Base-by-base conservation (phyloP, 2,888 invertebrate species). In the Galerucella nymphaeae region DNA sequence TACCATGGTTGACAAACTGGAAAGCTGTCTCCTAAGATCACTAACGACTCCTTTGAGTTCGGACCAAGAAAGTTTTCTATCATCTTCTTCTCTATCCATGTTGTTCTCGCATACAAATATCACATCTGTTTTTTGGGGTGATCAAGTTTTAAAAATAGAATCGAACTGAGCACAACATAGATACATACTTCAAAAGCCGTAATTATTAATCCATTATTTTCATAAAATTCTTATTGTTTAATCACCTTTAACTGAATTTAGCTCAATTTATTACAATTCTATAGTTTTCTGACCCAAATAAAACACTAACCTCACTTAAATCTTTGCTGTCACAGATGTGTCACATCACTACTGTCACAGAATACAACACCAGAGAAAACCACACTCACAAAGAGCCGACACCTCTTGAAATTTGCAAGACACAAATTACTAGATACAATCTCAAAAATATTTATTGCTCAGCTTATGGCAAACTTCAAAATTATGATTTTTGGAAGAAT, bases 21-120 rank as follows among this genome's bases (percentile, higher is more conserved):
- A 93, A 72, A 96, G 85, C 82, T 94, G 93, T 79, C 94, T 91
- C 14, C 96, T 88, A 79, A 96, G 88, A 83, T 95, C 95, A 82
- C 93, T 93, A 0, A 96, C 95, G 10, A 94, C 93, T 64, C 91
- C 90, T 74, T 94, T 90, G 23, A 95, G 90, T 85, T 95, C 95
- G 2, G 93, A 91, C 96, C 95, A 96, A 67, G 92, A 90, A 81
- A 86, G 80, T 80, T 87, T 87, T 66, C 75, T 80, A 53, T 81
- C 82, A 70, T 74, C 77, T 58, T 77, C 66, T 72, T 81, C 81
- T 67, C 74, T 75, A 72, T 80, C 79, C 80, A 80, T 80, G 45
- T 64, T 77, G 70, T 66, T 66, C 48, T 63, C 53, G 58, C 72
- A 30, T 72, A 55, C 58, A 66, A 62, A 65, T 78, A 78, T 78